Evolutionary conservation across 2,113 vertebrate species (phyloP).

Genomic region (Trichomycterus rosablanca): DNA sequence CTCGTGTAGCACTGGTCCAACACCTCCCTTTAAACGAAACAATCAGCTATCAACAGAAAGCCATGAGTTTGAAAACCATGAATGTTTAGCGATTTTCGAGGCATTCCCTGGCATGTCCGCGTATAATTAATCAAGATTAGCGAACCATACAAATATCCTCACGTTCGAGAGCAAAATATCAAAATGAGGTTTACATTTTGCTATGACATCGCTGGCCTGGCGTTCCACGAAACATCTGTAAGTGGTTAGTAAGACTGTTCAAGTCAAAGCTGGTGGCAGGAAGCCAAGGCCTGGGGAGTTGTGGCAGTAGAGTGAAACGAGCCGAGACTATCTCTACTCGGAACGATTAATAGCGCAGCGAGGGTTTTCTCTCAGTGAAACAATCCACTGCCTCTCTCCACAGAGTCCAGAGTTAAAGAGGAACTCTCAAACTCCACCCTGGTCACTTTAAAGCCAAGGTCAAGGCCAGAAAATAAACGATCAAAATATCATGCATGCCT

Average conservation of each 20-base stretch:
- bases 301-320: constrained; percentile 17
- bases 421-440: background rate
- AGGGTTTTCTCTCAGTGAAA: constrained; percentile 27
- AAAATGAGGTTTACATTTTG: no score
- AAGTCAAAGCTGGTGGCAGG: constrained; percentile 9
- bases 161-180: no score
- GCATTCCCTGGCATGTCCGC: no score
- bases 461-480: background rate
- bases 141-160: no score
- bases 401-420: background rate
- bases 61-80: no score
- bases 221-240: constrained; percentile 32
- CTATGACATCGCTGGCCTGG: background rate
- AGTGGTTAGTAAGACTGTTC: constrained; percentile 25
- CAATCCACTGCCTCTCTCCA: background rate
- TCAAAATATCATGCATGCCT: constrained; percentile 11
- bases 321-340: constrained; percentile 28
- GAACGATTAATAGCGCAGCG: constrained; percentile 29
- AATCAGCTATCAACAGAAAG: constrained; percentile 4
- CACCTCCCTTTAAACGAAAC: constrained; percentile 32
- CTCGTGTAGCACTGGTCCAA: background rate
- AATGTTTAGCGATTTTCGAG: no score
- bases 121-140: no score
- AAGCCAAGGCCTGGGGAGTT: constrained; percentile 7
- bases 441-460: background rate